These are phyloP conservation scores for Meriones psammophilus DNA, from an alignment of 2,797 vertebrate genomes.

Conservation along the genomic window DNA sequence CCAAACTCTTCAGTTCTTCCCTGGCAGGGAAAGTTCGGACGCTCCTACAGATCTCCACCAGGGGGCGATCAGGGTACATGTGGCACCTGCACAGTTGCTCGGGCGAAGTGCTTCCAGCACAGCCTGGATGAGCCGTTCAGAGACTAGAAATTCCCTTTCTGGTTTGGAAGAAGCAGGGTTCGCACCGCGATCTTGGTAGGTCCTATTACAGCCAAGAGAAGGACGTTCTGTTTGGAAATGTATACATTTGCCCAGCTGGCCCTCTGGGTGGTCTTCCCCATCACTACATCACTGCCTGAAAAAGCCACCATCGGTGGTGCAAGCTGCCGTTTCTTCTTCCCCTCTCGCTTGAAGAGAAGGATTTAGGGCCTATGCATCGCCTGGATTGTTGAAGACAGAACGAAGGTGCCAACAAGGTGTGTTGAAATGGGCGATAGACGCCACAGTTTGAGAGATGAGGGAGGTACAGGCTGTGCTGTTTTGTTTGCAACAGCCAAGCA, in stretches of 20 bases:
- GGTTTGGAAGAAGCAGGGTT: background rate
- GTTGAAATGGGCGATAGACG: background rate
- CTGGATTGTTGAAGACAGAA: background rate
- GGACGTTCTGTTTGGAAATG: background rate
- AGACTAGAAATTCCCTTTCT: background rate
- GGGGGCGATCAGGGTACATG: background rate
- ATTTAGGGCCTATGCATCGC: background rate
- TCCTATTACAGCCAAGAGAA: background rate
- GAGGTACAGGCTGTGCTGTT: background rate
- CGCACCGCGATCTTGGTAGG: background rate
- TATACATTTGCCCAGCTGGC: fast-evolving
- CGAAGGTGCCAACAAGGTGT: background rate
- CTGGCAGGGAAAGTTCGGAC: background rate
- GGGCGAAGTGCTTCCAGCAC: fast-evolving
- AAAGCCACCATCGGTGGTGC: background rate
- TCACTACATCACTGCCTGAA: background rate
- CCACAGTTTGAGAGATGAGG: background rate
- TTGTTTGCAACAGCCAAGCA: background rate
- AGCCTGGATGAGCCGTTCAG: background rate
- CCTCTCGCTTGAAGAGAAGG: background rate
- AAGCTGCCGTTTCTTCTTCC: background rate
- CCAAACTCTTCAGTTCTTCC: background rate
- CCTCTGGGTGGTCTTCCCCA: background rate
- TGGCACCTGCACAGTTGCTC: background rate
- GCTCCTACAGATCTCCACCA: background rate